These are phyloP conservation scores for Clitarchus hookeri DNA, from an alignment of 2,888 invertebrate species.

Conservation along the genomic window DNA sequence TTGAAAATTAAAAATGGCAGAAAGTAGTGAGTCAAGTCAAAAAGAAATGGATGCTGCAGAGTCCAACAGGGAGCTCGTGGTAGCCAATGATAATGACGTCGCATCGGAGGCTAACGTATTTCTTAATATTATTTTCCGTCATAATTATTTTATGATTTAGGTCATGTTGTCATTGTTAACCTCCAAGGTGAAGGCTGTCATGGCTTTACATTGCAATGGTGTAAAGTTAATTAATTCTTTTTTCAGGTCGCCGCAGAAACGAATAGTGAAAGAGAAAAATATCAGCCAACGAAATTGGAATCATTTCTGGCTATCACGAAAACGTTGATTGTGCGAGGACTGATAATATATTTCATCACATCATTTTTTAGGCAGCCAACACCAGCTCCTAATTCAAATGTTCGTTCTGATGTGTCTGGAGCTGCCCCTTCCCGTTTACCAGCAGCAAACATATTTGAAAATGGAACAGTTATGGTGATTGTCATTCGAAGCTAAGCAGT, in stretches of 20 bases:
- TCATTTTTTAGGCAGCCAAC: slow-evolving; percentile 77
- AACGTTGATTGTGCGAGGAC: slow-evolving; percentile 81
- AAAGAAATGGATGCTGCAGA: not conserved
- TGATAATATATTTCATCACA: slow-evolving; percentile 92
- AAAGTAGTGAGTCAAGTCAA: not conserved
- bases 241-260: slow-evolving; percentile 36
- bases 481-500: not conserved
- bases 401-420: slow-evolving; percentile 22
- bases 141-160: too few species aligned
- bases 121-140: not conserved
- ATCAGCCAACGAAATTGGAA: slow-evolving; percentile 70
- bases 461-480: slow-evolving; percentile 74
- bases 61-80: not conserved
- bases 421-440: slow-evolving; percentile 52
- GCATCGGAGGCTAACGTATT: not conserved
- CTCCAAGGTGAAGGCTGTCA: not conserved
- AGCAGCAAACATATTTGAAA: slow-evolving; percentile 77
- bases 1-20: not conserved
- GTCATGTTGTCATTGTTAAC: not conserved
- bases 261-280: slow-evolving; percentile 48
- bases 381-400: slow-evolving; percentile 54
- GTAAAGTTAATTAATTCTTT: not conserved
- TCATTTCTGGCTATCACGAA: slow-evolving; percentile 84
- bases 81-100: not conserved
- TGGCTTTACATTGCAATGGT: not conserved